phyloP scores from a whole-genome alignment of 2,113 vertebrate species.

The Macheiramphus alcinus region DNA sequence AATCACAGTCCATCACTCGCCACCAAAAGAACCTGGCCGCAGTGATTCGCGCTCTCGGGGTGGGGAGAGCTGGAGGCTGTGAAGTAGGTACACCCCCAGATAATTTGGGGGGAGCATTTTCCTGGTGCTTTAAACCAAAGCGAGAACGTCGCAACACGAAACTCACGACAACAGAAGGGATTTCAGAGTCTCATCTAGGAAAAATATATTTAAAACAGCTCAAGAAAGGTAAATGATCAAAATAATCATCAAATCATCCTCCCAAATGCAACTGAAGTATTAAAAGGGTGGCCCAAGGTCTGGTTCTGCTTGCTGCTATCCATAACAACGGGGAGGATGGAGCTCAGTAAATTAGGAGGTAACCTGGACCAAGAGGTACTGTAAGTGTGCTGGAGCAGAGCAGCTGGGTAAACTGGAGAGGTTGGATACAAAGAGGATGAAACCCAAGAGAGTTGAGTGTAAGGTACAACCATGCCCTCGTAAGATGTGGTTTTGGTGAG shows the following conservation, averaged over 20 bases:
- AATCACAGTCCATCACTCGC: accelerated
- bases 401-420: neutral
- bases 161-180: accelerated
- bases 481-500: neutral
- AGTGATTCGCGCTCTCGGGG: accelerated
- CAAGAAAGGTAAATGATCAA: neutral
- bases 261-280: neutral
- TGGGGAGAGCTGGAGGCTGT: neutral
- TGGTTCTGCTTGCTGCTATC: neutral
- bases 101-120: neutral
- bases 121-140: neutral
- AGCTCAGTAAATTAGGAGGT: neutral
- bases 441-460: neutral
- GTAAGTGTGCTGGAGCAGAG: neutral
- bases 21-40: accelerated
- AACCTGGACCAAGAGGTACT: too few relatives aligned
- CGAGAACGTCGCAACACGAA: accelerated
- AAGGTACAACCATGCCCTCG: too few relatives aligned
- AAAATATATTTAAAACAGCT: neutral
- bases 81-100: neutral
- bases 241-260: neutral
- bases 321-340: accelerated
- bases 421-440: neutral
- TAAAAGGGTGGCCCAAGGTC: neutral
- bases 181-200: neutral